phyloP scores from a whole-genome alignment of 2,797 vertebrate genomes.

The Microtus agrestis region DNA sequence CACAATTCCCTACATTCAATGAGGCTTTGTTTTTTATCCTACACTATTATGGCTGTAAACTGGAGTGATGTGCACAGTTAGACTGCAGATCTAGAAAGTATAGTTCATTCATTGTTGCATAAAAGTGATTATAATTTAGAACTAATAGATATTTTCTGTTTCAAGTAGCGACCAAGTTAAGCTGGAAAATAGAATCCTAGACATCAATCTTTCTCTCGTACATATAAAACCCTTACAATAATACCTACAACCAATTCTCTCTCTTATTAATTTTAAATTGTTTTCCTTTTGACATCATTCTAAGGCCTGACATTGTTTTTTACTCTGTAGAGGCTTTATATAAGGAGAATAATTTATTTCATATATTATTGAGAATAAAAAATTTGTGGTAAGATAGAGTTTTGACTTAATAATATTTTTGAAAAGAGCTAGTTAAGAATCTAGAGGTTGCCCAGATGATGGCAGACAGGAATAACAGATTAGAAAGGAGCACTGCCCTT shows the following conservation, averaged over 20 bases:
- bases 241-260: not conserved
- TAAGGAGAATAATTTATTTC: not conserved
- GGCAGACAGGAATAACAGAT: not conserved
- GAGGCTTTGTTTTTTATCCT: not conserved
- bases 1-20: not conserved
- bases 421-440: not conserved
- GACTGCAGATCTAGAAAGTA: not conserved
- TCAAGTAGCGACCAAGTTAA: not conserved
- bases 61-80: not conserved
- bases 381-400: not conserved
- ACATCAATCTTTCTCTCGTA: not conserved
- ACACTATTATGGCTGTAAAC: not conserved
- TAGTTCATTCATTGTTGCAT: not conserved
- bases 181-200: not conserved
- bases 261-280: not conserved
- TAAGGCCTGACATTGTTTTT: not conserved
- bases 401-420: slow-evolving; percentile 2
- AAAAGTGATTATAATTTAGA: slow-evolving; percentile 14
- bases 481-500: not conserved
- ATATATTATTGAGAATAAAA: slow-evolving; percentile 52
- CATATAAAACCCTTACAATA: not conserved
- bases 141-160: slow-evolving; percentile 51
- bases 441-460: not conserved
- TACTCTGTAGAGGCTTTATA: not conserved
- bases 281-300: slow-evolving; percentile 9